phyloP scores from a whole-genome alignment of 2,113 vertebrate genomes.

The Tetrao urogallus region DNA sequence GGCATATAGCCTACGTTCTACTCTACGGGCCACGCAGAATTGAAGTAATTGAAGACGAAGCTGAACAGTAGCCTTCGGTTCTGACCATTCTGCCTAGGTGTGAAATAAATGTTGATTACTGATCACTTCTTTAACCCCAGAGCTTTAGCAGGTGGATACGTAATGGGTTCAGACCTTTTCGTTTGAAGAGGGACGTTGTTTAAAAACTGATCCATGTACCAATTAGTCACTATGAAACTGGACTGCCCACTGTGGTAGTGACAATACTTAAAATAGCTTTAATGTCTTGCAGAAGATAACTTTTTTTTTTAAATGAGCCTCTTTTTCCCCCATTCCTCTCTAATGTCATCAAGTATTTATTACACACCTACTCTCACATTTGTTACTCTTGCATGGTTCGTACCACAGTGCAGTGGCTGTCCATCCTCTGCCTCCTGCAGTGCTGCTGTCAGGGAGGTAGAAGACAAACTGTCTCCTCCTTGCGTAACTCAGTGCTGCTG shows the following conservation, averaged over 20 bases:
- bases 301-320: constrained; percentile 40
- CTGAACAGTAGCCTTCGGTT: constrained; percentile 82
- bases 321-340: neutral
- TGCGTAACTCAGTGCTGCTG: constrained; percentile 83
- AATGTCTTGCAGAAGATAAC: constrained; percentile 43
- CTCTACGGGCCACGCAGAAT: constrained; percentile 95
- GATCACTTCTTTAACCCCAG: constrained; percentile 76
- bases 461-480: constrained; percentile 74
- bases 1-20: constrained; percentile 99
- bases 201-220: constrained; percentile 49
- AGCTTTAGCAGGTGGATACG: constrained; percentile 69
- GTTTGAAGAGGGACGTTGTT: constrained; percentile 46
- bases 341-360: constrained; percentile 77
- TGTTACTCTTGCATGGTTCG: constrained; percentile 84
- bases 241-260: constrained; percentile 24
- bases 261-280: constrained; percentile 62
- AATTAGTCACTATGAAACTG: constrained; percentile 26
- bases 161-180: constrained; percentile 67
- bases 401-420: constrained; percentile 73
- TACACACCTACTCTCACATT: constrained; percentile 77
- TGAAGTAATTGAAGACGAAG: constrained; percentile 86
- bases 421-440: constrained; percentile 77
- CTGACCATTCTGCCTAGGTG: constrained; percentile 90
- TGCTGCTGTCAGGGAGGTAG: constrained; percentile 66
- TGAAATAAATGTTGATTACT: constrained; percentile 92